These are phyloP conservation scores for Seriola rivoliana DNA, from an alignment of 2,113 vertebrate genomes.

Conservation along the genomic window DNA sequence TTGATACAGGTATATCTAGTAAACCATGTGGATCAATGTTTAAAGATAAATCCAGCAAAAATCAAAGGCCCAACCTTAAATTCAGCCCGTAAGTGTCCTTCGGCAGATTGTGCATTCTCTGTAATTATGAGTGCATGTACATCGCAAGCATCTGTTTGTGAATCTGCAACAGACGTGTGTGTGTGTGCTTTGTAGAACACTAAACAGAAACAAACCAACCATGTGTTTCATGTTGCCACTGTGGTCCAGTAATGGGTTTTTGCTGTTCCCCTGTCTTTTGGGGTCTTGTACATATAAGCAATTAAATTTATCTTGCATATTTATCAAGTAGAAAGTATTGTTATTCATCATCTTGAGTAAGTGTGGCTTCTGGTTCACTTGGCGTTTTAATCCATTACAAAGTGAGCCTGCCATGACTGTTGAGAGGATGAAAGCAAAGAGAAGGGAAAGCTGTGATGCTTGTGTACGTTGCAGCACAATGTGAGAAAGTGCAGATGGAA, in stretches of 20 bases:
- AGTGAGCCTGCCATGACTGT: constrained; percentile 27
- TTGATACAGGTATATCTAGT: neutral
- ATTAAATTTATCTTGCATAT: constrained; percentile 67
- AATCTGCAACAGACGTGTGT: neutral
- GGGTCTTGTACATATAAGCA: constrained; percentile 57
- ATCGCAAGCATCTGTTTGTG: constrained; percentile 2
- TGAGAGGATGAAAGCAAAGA: constrained; percentile 25
- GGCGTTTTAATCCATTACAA: constrained; percentile 64
- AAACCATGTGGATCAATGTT: neutral
- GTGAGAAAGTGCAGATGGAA: constrained; percentile 23
- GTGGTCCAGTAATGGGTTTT: constrained; percentile 50
- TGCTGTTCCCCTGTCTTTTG: constrained; percentile 43
- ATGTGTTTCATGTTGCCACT: constrained; percentile 44
- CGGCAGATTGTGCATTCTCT: neutral
- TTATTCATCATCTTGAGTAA: constrained; percentile 73
- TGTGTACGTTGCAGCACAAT: constrained; percentile 18
- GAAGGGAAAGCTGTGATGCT: neutral
- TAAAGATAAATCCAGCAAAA: neutral
- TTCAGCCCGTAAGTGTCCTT: neutral
- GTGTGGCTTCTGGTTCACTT: constrained; percentile 62
- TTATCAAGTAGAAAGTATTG: constrained; percentile 62
- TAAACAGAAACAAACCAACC: constrained; percentile 28
- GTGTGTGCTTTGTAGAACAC: neutral
- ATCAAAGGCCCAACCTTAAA: neutral
- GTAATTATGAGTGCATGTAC: constrained; percentile 3